phyloP scores from a whole-genome alignment of 2,888 invertebrate species.

The Ditula angustiorana region DNA sequence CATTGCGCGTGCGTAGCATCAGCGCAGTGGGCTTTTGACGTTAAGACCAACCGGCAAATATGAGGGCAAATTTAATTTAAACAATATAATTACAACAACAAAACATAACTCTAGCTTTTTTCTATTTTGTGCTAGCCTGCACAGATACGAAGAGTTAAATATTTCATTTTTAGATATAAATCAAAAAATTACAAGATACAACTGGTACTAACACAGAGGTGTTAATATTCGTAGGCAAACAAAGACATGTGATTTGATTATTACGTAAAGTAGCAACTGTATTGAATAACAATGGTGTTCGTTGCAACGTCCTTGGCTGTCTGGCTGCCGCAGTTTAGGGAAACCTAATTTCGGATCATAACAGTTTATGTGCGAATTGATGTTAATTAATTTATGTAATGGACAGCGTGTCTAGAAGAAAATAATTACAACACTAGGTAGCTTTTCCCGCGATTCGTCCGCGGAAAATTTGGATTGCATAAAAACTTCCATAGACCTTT shows the following conservation, averaged over 20 bases:
- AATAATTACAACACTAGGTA: not conserved
- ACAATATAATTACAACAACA: too few relatives aligned
- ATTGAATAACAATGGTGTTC: slow-evolving; percentile 27
- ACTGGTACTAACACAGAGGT: not conserved
- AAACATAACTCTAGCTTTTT: too few relatives aligned
- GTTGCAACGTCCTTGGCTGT: slow-evolving; percentile 26
- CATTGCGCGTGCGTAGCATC: too few relatives aligned
- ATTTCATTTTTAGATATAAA: not conserved
- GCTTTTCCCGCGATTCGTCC: too few relatives aligned
- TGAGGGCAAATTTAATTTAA: too few relatives aligned
- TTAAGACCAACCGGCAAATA: too few relatives aligned
- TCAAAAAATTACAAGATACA: not conserved
- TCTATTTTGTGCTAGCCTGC: not conserved
- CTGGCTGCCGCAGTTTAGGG: slow-evolving; percentile 28
- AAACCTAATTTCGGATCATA: slow-evolving; percentile 32
- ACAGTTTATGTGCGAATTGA: slow-evolving; percentile 11
- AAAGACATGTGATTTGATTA: slow-evolving; percentile 5
- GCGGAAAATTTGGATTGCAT: too few relatives aligned
- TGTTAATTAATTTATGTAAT: slow-evolving; percentile 13
- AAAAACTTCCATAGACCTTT: not conserved
- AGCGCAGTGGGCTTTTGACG: too few relatives aligned
- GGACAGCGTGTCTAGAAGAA: not conserved
- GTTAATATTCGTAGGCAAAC: slow-evolving; percentile 20
- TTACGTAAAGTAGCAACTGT: slow-evolving; percentile 23
- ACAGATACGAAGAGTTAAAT: not conserved